Percentiles rank a stretch among this genome's conserved stretches.
These are phyloP conservation scores for Ommatoiulus sabulosus DNA, from an alignment of 2,888 invertebrate genomes.

Conservation along the genomic window DNA sequence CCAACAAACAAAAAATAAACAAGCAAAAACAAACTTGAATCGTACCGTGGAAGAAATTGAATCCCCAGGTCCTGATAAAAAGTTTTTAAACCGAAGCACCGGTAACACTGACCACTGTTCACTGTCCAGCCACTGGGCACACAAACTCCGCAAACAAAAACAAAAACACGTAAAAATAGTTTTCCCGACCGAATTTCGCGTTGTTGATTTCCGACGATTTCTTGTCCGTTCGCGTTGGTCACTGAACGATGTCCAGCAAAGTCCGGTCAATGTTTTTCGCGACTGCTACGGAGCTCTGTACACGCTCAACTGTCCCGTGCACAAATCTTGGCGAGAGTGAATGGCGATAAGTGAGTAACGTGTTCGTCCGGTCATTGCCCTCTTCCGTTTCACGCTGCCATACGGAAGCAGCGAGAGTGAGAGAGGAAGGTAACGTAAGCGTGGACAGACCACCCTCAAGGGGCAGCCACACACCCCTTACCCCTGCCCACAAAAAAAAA, in stretches of 20 bases:
- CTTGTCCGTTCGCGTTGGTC: not conserved
- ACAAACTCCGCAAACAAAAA: no score
- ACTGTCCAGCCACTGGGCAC: no score
- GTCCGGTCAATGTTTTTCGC: not conserved
- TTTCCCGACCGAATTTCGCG: no score
- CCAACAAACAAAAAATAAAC: no score
- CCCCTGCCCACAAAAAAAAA: not conserved
- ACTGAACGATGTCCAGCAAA: not conserved
- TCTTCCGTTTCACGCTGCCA: conserved; percentile 1
- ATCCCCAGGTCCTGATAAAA: no score
- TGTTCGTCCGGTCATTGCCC: conserved; percentile 33
- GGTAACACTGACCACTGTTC: no score
- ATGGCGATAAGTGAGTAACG: not conserved
- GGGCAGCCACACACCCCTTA: conserved; percentile 29
- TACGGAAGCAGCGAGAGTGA: conserved; percentile 20
- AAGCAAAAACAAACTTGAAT: no score
- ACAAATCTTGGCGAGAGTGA: not conserved
- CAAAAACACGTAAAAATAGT: no score
- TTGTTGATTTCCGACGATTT: no score
- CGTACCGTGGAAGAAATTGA: no score
- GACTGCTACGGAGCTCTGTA: not conserved
- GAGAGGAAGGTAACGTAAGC: conserved; percentile 10
- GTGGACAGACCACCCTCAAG: conserved; percentile 35
- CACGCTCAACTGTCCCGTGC: conserved; percentile 8
- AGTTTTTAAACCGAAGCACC: no score